These are phyloP conservation scores for Eutrigla gurnardus DNA, from an alignment of 2,797 vertebrate genomes.

Conservation along the genomic window DNA sequence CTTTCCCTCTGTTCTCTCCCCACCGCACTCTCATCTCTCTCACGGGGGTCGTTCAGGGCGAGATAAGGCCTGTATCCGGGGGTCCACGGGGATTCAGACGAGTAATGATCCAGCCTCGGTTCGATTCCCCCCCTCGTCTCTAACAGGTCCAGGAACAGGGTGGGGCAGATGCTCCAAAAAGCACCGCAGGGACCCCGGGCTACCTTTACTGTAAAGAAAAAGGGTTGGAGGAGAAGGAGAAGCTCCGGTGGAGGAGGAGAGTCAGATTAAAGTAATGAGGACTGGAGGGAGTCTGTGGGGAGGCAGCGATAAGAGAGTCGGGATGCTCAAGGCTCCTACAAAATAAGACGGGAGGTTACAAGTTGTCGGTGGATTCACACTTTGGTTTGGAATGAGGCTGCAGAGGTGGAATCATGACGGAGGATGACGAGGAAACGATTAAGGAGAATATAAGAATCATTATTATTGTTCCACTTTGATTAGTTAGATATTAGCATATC, in stretches of 20 bases:
- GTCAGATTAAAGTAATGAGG: conserved; percentile 61
- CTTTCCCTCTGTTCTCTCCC: background rate
- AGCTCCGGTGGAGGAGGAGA: conserved; percentile 26
- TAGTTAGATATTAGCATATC: no score
- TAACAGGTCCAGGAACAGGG: conserved; percentile 63
- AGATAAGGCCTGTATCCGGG: conserved; percentile 59
- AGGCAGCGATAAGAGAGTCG: conserved; percentile 38
- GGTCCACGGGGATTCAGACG: conserved; percentile 63
- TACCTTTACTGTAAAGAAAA: conserved; percentile 46
- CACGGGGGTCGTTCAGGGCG: conserved; percentile 65
- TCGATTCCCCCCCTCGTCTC: conserved; percentile 6
- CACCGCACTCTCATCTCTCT: conserved; percentile 54
- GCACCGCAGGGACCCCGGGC: conserved; percentile 40
- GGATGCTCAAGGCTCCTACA: conserved; percentile 25
- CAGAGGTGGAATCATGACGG: no score
- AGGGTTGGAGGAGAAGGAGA: conserved; percentile 34
- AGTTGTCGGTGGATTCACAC: conserved; percentile 12
- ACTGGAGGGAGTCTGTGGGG: conserved; percentile 31
- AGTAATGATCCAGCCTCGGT: conserved; percentile 65
- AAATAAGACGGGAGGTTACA: conserved; percentile 21
- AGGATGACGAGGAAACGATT: no score
- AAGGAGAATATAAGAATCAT: no score
- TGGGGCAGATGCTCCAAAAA: conserved; percentile 39
- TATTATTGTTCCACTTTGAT: no score
- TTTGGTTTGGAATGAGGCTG: no score